These are phyloP conservation scores for Pangasius larnaudii DNA, from an alignment of 2,797 vertebrate genomes.

Conservation along the genomic window DNA sequence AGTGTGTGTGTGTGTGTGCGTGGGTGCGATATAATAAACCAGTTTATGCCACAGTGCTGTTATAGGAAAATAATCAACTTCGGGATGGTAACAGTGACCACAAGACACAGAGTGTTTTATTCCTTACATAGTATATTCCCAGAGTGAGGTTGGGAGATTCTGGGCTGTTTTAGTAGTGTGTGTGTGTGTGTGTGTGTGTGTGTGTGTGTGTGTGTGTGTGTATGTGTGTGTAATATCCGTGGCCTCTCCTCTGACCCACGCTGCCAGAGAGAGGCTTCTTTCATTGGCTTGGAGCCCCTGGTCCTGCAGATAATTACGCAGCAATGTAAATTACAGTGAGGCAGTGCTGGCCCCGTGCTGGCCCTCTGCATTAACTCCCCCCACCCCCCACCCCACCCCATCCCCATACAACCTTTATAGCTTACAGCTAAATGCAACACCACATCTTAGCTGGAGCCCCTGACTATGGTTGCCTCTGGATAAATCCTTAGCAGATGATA, in stretches of 20 bases:
- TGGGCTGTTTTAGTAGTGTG: conserved; percentile 24
- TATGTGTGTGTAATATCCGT: conserved; percentile 39
- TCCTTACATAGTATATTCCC: conserved; percentile 37
- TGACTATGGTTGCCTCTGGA: conserved; percentile 45
- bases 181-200: conserved; percentile 33
- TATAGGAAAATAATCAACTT: neutral
- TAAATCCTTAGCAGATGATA: conserved; percentile 64
- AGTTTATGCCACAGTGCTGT: neutral
- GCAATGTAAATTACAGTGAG: conserved; percentile 71
- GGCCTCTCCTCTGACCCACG: conserved; percentile 51
- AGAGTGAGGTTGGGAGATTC: neutral
- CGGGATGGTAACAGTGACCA: neutral
- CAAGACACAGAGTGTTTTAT: conserved; percentile 9
- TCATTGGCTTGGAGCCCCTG: conserved; percentile 65
- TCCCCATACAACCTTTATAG: conserved; percentile 39
- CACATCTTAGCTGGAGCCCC: conserved; percentile 55
- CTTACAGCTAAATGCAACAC: conserved; percentile 51
- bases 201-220: conserved; percentile 57
- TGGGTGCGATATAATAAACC: neutral
- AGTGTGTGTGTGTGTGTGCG: too few species aligned
- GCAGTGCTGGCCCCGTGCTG: conserved; percentile 45
- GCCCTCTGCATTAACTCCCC: conserved; percentile 17
- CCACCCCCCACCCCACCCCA: neutral
- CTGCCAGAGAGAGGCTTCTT: conserved; percentile 62
- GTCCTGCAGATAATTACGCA: conserved; percentile 74